Evolutionary conservation across 1,140 invertebrate genomes (phyloP), one percentile per base, ranked within the genome.

Genomic region (Ctenoplectra terminalis): DNA sequence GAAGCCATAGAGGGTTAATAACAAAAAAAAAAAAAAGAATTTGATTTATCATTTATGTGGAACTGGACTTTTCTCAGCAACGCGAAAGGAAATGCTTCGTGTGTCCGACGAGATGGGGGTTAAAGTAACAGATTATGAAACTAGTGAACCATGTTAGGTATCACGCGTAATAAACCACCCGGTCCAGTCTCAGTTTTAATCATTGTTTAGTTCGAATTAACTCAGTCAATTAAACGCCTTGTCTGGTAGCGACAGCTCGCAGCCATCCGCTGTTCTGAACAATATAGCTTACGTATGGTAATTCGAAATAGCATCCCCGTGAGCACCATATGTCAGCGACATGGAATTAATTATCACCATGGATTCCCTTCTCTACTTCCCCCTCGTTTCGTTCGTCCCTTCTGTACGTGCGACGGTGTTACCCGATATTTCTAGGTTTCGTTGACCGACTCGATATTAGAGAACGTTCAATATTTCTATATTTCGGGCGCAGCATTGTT

Each of bases 241-340:
- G 84, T 72, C 77, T 87, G 87, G 37, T 50, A 31, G 61, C 64
- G 86, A 87, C 86, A 87, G 82, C 60, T 83, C 69, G 34, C 37
- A 79, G 84, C 72, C 70, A 81, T 79, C 70, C 66, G 54, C 72
- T 31, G 66, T 71, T 78, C 26, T 69, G 52, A 73, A 82, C 87
- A 77, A 87, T 87, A 87, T 87, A 87, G 80, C 86, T 85, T 77
- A 75, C 82, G 79, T 86, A 87, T 87, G 81, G 84, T 88, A 88
- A 87, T 88, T 84, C 78, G 86, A 88, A 87, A 87, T 86, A 88
- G 71, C 84, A 70, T 83, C 66, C 81, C 81, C 72, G 81, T 76
- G 81, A 87, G 79, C 63, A 74, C 87, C 87, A 86, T 88, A 86
- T 88, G 87, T 84, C 84, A 86, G 76, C 86, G 86, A 88, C 86